Evolutionary conservation across 2,888 invertebrate genomes (phyloP).

Genomic region (Melikaiella ostensackeni): DNA sequence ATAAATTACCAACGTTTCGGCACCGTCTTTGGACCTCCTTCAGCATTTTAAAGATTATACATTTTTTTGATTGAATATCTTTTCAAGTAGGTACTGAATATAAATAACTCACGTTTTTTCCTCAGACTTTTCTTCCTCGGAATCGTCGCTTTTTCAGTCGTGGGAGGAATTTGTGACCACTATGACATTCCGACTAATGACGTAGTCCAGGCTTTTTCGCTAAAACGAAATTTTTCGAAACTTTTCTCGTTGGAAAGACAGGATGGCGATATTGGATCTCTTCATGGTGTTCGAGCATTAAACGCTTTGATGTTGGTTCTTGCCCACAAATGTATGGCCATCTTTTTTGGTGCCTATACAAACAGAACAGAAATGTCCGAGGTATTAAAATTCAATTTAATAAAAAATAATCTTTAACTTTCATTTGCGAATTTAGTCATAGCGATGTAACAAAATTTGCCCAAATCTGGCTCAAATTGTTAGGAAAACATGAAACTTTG

Average conservation of each 20-base stretch:
- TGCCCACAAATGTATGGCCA: slow-evolving; percentile 86
- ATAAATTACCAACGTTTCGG: too few species aligned
- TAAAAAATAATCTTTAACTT: neutral
- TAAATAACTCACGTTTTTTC: neutral
- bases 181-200: slow-evolving; percentile 68
- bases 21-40: too few species aligned
- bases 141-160: slow-evolving; percentile 74
- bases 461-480: too few species aligned
- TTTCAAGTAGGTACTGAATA: neutral
- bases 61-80: neutral
- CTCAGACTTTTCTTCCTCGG: slow-evolving; percentile 77
- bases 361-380: slow-evolving; percentile 84
- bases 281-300: slow-evolving; percentile 83
- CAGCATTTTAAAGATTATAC: slow-evolving; percentile 14
- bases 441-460: too few species aligned
- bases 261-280: slow-evolving; percentile 80
- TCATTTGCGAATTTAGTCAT: too few species aligned
- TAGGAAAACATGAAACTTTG: neutral
- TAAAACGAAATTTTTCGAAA: slow-evolving; percentile 80
- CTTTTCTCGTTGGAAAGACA: slow-evolving; percentile 79
- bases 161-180: slow-evolving; percentile 75
- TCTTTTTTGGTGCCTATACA: slow-evolving; percentile 83
- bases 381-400: slow-evolving; percentile 74
- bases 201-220: slow-evolving; percentile 80
- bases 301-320: slow-evolving; percentile 83